Conservation (phyloP, 1,140 invertebrate species). For the Ceratosolen solmsi region DNA sequence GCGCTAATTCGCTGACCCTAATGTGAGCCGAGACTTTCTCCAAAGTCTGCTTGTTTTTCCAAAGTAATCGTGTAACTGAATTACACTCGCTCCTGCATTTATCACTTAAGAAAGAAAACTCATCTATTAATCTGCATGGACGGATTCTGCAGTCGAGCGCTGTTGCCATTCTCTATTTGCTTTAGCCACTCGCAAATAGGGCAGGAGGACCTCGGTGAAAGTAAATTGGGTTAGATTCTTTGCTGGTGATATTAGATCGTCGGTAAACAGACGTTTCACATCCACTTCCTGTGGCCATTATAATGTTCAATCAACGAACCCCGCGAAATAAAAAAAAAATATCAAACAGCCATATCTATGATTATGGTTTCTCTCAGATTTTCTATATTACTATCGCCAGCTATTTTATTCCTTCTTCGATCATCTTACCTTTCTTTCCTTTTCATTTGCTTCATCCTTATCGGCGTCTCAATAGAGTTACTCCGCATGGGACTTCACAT, state of each 20-base stretch:
- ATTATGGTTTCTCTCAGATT: conserved; percentile 3
- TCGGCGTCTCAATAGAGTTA: too few relatives aligned
- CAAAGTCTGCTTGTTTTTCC: background rate
- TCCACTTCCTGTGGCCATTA: background rate
- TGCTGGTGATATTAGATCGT: background rate
- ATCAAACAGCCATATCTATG: background rate
- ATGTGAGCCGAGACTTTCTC: background rate
- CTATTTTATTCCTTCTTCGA: background rate
- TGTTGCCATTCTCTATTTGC: background rate
- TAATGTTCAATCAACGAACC: conserved; percentile 7
- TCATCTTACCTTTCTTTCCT: background rate
- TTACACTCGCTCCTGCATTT: background rate
- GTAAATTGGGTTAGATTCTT: conserved; percentile 22
- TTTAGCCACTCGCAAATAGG: background rate
- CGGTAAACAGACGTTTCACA: background rate
- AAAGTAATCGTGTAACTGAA: conserved; percentile 1
- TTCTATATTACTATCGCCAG: background rate
- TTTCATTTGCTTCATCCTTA: background rate
- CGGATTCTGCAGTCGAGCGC: background rate
- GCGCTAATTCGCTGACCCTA: background rate
- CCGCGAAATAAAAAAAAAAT: background rate
- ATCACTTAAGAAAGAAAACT: background rate
- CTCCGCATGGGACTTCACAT: too few relatives aligned
- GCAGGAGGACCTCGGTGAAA: background rate
- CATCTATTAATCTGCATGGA: background rate